These are phyloP conservation scores for Perithous albicinctus DNA, from an alignment of 2,888 invertebrate species.

Conservation along the genomic window DNA sequence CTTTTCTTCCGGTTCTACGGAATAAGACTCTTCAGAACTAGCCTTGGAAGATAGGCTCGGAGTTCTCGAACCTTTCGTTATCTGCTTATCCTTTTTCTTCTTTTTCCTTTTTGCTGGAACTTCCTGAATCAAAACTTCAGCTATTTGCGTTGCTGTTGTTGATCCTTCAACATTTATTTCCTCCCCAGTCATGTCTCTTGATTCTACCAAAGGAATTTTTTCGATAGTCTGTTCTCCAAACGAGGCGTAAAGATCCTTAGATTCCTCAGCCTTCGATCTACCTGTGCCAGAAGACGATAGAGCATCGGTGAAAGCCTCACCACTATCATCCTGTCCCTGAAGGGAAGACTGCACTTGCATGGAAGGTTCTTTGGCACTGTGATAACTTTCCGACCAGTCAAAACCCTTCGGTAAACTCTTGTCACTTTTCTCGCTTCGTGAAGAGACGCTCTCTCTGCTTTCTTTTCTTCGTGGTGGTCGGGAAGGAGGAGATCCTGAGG, in stretches of 20 bases:
- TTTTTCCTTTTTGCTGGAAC: conserved; percentile 71
- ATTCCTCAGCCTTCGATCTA: conserved; percentile 54
- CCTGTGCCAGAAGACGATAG: conserved; percentile 70
- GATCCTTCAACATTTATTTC: conserved; percentile 81
- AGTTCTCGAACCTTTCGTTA: conserved; percentile 56
- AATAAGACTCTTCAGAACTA: conserved; percentile 77
- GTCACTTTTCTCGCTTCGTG: conserved; percentile 84
- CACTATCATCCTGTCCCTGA: conserved; percentile 78
- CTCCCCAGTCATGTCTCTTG: conserved; percentile 77
- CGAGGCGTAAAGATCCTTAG: conserved; percentile 62
- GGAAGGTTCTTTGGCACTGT: conserved; percentile 80
- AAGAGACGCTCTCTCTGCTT: conserved; percentile 85
- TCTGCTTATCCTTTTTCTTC: conserved; percentile 73
- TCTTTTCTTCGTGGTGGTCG: conserved; percentile 88
- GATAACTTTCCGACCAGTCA: conserved; percentile 80
- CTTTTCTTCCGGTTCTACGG: conserved; percentile 63
- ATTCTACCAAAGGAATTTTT: conserved; percentile 66
- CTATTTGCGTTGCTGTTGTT: conserved; percentile 71
- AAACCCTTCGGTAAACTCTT: conserved; percentile 71
- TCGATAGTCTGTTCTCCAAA: conserved; percentile 55
- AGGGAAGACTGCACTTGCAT: conserved; percentile 69
- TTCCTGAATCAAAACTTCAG: conserved; percentile 72
- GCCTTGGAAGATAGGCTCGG: conserved; percentile 67
- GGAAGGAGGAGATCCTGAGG: conserved; percentile 84
- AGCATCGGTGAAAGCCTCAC: conserved; percentile 81